Evolutionary conservation across 2,113 vertebrate species (phyloP).

Genomic region (Eptesicus fuscus): DNA sequence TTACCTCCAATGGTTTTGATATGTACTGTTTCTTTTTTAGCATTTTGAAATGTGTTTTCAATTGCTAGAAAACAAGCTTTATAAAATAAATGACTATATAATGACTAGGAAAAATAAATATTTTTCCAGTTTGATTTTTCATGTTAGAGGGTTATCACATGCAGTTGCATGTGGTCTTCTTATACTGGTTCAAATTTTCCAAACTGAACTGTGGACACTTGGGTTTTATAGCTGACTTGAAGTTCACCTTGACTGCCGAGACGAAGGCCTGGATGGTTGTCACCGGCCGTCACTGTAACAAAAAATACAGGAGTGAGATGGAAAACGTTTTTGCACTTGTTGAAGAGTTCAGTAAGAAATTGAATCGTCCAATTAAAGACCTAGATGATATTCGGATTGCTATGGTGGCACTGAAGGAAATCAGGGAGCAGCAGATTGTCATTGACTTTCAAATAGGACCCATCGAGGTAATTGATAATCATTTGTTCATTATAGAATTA

Average conservation of each 20-base stretch:
- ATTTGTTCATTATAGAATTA: background rate
- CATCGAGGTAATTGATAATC: conserved; percentile 87
- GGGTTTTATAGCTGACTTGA: conserved; percentile 86
- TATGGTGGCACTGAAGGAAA: conserved; percentile 92
- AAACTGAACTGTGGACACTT: background rate
- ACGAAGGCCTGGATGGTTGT: conserved; percentile 92
- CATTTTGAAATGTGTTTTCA: background rate
- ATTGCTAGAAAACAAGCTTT: conserved; percentile 1
- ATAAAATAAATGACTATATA: background rate
- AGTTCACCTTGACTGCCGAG: conserved; percentile 90
- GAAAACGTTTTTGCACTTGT: conserved; percentile 90
- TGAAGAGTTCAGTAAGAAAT: conserved; percentile 91
- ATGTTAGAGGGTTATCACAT: background rate
- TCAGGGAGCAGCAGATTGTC: conserved; percentile 90
- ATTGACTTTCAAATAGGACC: conserved; percentile 93
- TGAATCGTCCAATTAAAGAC: conserved; percentile 91
- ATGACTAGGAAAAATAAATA: background rate
- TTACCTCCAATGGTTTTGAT: background rate
- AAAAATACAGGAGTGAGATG: conserved; percentile 92
- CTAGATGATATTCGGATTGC: conserved; percentile 94
- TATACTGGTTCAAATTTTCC: background rate
- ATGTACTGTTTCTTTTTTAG: background rate
- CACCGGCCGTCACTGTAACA: conserved; percentile 90
- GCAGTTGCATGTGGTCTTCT: background rate
- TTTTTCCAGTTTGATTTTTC: background rate